Base-by-base conservation (phyloP, 2,797 vertebrate species). In the Pipistrellus nathusii region DNA sequence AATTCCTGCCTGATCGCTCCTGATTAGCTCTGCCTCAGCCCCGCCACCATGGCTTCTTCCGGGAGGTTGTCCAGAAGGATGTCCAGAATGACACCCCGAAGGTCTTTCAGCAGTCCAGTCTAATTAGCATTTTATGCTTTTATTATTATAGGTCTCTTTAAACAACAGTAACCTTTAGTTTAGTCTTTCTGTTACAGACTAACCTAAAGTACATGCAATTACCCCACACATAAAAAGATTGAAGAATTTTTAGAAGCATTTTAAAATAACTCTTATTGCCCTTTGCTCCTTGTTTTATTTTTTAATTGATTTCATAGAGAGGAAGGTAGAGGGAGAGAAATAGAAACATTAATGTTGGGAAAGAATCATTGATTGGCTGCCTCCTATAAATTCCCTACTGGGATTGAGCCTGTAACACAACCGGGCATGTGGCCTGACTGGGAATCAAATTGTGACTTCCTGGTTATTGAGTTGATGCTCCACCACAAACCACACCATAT, bases 151-250 rank as follows among this genome's bases (percentile, higher is more conserved):
- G 59, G 13, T 62, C 25, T 91, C 94, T 94, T 91, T 59, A 85
- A 81, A 73, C 48, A 35, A 73, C 76, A 27, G 17, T 64, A 72
- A 86, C n/a, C 18, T 92, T 93, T 93, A 93, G 75, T 83, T 93
- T 89, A 93, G 38, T 82, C 78, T 92, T 94, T 86, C 68, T 83
- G 5, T 94, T 92, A 95, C 83, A 96, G 64, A 57, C 48, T 38
- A 91, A 66, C 44, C 48, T 95, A 89, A 86, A 84, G 12, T 76
- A 80, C 27, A 64, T 94, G 44, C 44, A 72, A 51, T 86, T 91
- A 80, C 8, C 30, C 17, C 35, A 72, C n/a, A 55, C 35, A 76
- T 21, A 55, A 85, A 92, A 91, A 68, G 46, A 64, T 32, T 44
- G 7, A 84, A 64, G 53, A 92, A 62, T 64, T 77, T 77, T 77